Base-by-base conservation (phyloP, 2,797 vertebrate genomes). In the Rhodeus uyekii region DNA sequence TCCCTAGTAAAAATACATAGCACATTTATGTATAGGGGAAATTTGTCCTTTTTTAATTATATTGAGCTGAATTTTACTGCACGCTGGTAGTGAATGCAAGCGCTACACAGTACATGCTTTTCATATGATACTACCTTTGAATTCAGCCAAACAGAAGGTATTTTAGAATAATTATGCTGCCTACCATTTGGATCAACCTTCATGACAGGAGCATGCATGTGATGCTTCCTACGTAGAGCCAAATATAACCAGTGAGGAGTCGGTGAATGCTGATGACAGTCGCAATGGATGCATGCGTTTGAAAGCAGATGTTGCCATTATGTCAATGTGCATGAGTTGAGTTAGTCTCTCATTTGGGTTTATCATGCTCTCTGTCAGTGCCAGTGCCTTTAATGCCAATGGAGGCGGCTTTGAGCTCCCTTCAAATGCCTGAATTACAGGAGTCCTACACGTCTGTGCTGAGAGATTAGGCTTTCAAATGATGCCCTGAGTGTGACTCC, bases 371-470 rank as follows among this genome's bases (percentile, higher is more conserved):
- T 65, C 55, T 36, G 44, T 64, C 24, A 46, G 32, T 73, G 58
- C 68, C 68, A 81, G 60, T 10, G n/a, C 79, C 44, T 75, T 67
- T 75, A 75, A 32, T 81, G 71, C 61, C 71, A 75, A 81, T 39
- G 63, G 34, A 75, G 60, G 24, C 27, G 64, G 34, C 34, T 67
- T 64, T 67, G 71, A 81, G 71, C 60, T 32, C 34, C 12, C 71
- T 55, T 75, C 60, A 81, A 81, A 75, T 75, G 80, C 24, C 7
- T 74, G 71, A 75, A 81, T 74, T 74, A 75, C 36, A 39, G 39
- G 22, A 48, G 60, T 65, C 71, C 71, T 81, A 65, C 71, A 81
- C 68, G 55, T 74, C 55, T 81, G 80, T 65, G 60, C 19, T 75
- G 24, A 65, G 44, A 74, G 71, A 81, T 81, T 81, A 65, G 12